These are phyloP conservation scores for Drosophila ironensis DNA, from an alignment of 1,140 invertebrate species.

Conservation along the genomic window DNA sequence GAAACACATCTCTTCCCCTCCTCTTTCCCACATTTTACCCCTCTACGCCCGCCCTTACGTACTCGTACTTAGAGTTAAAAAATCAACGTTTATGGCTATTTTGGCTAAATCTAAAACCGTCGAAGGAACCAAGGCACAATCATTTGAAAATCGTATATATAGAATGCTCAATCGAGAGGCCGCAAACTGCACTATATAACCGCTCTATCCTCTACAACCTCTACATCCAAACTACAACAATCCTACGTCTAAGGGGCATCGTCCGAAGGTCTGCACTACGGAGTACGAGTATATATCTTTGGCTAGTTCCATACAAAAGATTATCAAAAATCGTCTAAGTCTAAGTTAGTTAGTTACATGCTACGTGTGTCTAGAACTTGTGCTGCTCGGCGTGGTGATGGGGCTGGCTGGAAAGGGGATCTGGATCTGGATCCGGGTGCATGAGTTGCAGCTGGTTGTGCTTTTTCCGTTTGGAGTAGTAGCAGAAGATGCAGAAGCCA, in stretches of 20 bases:
- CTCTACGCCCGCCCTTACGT: too few relatives aligned
- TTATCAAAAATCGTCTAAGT: slow-evolving; percentile 55
- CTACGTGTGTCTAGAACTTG: slow-evolving; percentile 34
- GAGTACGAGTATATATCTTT: slow-evolving; percentile 30
- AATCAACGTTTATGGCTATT: slow-evolving; percentile 53
- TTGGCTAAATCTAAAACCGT: slow-evolving; percentile 62
- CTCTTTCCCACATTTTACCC: not conserved
- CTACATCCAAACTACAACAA: slow-evolving; percentile 31
- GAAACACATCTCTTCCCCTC: slow-evolving; percentile 13
- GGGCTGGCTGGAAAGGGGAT: slow-evolving; percentile 2
- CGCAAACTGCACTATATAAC: slow-evolving; percentile 20
- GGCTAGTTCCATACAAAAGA: slow-evolving; percentile 56
- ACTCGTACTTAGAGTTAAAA: slow-evolving; percentile 48
- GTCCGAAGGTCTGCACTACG: slow-evolving; percentile 27
- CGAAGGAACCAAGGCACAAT: slow-evolving; percentile 78
- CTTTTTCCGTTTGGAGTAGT: slow-evolving; percentile 73
- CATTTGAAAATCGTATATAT: slow-evolving; percentile 61
- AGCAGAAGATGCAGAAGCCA: slow-evolving; percentile 81
- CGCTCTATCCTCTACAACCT: not conserved
- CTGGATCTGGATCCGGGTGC: not conserved
- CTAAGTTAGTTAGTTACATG: too few relatives aligned
- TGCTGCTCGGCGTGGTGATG: slow-evolving; percentile 17
- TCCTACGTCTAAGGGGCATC: slow-evolving; percentile 38
- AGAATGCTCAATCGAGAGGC: not conserved
- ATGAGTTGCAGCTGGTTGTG: slow-evolving; percentile 25